A percentile compares a stretch with the other conserved stretches of the same genome.
phyloP scores from a whole-genome alignment of 2,888 invertebrate species.

The Thalpophila matura region DNA sequence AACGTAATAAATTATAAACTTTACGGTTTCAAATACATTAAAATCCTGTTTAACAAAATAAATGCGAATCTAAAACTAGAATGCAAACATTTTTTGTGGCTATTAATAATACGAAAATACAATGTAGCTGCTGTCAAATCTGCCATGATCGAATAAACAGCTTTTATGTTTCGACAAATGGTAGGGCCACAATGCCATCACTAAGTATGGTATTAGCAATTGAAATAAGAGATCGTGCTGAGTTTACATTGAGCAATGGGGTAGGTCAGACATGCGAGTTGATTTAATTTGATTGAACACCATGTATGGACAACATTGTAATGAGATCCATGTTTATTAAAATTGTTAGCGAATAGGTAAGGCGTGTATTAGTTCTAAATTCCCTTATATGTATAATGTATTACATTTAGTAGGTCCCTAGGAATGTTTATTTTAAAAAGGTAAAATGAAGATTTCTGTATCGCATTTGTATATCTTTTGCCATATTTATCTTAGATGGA shows the following conservation, averaged over 20 bases:
- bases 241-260: slow-evolving; percentile 83
- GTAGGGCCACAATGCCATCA: slow-evolving; percentile 70
- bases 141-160: background rate
- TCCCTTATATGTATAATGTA: background rate
- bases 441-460: background rate
- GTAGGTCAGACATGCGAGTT: slow-evolving; percentile 85
- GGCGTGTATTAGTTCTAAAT: slow-evolving; percentile 5
- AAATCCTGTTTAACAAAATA: slow-evolving; percentile 7
- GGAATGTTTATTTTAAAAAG: background rate
- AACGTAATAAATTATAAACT: background rate
- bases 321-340: slow-evolving; percentile 33
- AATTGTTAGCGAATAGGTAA: background rate
- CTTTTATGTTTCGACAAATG: slow-evolving; percentile 42
- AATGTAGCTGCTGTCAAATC: background rate
- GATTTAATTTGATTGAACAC: slow-evolving; percentile 71
- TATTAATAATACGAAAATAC: background rate
- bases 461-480: background rate
- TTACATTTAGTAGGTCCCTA: background rate
- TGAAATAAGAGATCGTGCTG: slow-evolving; percentile 82
- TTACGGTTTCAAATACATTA: slow-evolving; percentile 1
- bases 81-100: no score
- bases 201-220: slow-evolving; percentile 80
- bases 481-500: background rate
- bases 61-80: no score
- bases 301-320: slow-evolving; percentile 49